A percentile compares a stretch with the other conserved stretches of the same genome.
These are phyloP conservation scores for Glossosoma conforme DNA, from an alignment of 1,140 invertebrate species.

Conservation along the genomic window DNA sequence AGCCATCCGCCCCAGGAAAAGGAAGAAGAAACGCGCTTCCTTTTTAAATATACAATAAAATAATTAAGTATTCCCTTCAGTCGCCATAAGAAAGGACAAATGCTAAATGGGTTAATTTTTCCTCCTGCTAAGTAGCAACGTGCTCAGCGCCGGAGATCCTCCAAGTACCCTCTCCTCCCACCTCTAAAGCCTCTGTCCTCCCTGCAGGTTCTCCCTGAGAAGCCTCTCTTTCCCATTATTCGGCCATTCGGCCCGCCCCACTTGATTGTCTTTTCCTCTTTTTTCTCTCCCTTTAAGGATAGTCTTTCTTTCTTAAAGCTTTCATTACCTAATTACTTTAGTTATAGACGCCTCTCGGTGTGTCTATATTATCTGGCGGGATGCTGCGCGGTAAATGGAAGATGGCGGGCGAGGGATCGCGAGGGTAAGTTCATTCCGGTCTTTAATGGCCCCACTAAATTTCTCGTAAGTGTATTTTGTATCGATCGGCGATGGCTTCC, in stretches of 20 bases:
- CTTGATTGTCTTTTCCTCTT: slow-evolving; percentile 22
- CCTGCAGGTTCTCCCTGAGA: too few relatives aligned
- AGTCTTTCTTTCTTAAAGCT: slow-evolving; percentile 27
- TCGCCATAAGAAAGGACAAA: slow-evolving; percentile 19
- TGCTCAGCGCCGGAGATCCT: slow-evolving; percentile 1
- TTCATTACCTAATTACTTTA: slow-evolving; percentile 32
- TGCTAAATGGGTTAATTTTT: slow-evolving; percentile 29
- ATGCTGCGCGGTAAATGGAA: neutral
- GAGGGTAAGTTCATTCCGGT: too few relatives aligned
- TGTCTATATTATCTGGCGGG: slow-evolving; percentile 16
- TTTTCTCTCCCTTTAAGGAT: slow-evolving; percentile 16
- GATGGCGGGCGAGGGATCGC: too few relatives aligned
- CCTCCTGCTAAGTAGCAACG: slow-evolving; percentile 17
- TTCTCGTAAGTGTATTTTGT: neutral
- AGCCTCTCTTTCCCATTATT: slow-evolving; percentile 28
- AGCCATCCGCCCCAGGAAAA: too few relatives aligned
- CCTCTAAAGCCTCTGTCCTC: neutral
- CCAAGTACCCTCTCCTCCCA: slow-evolving; percentile 6
- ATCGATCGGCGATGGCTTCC: too few relatives aligned
- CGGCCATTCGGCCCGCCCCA: slow-evolving; percentile 19
- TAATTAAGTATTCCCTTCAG: slow-evolving; percentile 17
- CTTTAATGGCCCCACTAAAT: neutral
- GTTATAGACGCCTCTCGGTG: slow-evolving; percentile 21
- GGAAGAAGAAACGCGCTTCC: too few relatives aligned
- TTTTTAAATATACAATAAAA: too few relatives aligned